These are phyloP conservation scores for Cryptocephalus moraei DNA, from an alignment of 2,888 invertebrate genomes.

Conservation along the genomic window DNA sequence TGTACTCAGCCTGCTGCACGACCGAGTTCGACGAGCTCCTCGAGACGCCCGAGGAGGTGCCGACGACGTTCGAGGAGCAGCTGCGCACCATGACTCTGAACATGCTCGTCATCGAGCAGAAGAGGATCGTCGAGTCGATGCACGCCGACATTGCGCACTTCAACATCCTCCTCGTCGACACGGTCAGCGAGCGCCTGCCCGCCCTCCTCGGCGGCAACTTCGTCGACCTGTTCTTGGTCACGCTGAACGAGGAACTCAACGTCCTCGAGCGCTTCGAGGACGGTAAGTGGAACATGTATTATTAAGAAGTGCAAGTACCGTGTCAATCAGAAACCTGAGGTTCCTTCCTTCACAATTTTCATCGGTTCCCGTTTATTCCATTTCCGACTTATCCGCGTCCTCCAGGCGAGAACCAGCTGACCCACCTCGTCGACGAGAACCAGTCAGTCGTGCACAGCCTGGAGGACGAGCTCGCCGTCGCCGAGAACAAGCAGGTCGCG, in stretches of 20 bases:
- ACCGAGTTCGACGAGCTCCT: conserved; percentile 15
- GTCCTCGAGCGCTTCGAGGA: conserved; percentile 64
- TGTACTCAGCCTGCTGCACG: no score
- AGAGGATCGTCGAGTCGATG: conserved; percentile 49
- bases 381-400: no score
- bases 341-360: no score
- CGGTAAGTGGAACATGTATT: no score
- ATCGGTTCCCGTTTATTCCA: no score
- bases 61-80: conserved; percentile 46
- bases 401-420: no score
- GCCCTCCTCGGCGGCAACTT: conserved; percentile 49
- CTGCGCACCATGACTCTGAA: conserved; percentile 37
- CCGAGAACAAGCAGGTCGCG: conserved; percentile 44
- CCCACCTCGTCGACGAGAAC: conserved; percentile 9
- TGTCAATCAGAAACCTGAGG: no score
- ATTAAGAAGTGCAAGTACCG: no score
- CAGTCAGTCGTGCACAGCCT: conserved; percentile 40
- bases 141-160: conserved; percentile 50
- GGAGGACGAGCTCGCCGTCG: conserved; percentile 39
- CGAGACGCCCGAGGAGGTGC: conserved; percentile 27
- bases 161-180: conserved; percentile 49
- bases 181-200: conserved; percentile 47
- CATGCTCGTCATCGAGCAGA: conserved; percentile 35
- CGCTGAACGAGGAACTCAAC: conserved; percentile 62
- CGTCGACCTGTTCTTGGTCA: conserved; percentile 53